Evolutionary conservation across 2,888 invertebrate genomes (phyloP), one percentile per base, ranked within the genome.

Genomic region (Dastarcus helophoroides): DNA sequence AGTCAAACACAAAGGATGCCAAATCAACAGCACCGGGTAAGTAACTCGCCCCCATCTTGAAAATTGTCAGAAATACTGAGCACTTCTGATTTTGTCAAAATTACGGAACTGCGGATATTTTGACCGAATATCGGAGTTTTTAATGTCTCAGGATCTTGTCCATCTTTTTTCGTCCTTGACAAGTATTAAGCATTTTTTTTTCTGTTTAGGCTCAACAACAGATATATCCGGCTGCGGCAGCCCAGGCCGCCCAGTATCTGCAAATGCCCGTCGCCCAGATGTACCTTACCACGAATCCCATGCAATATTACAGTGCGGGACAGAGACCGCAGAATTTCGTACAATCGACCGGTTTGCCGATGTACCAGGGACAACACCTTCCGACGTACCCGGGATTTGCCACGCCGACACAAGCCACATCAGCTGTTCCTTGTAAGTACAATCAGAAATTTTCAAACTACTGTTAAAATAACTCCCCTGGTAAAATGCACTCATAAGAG

Each of bases 1-100:
- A 53, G 29, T 39, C 57, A 53, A 46, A 37, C 46, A 16, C 44
- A 44, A 16, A 57, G 59, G 37, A 58, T 59, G 57, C 40, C 51
- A 14, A 56, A 46, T 32, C 54, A 56, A 33, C 53, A 54, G 35
- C 51, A 46, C 25, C 37, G 50, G 39, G 57, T 57, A 44, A 50
- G 51, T 35, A 26, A 12, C n/a, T n/a, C n/a, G n/a, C n/a, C n/a
- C n/a, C n/a, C n/a, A n/a, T n/a, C n/a, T n/a, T n/a, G n/a, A n/a
- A n/a, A n/a, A n/a, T n/a, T n/a, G n/a, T n/a, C n/a, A n/a, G n/a
- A n/a, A n/a, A n/a, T n/a, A n/a, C n/a, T n/a, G n/a, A n/a, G n/a
- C n/a, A n/a, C n/a, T n/a, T n/a, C n/a, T n/a, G n/a, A n/a, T n/a
- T n/a, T n/a, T n/a, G n/a, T n/a, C n/a, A n/a, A n/a, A n/a, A n/a